Evolutionary conservation across 2,113 vertebrate genomes (phyloP).

Genomic region (Bungarus multicinctus): DNA sequence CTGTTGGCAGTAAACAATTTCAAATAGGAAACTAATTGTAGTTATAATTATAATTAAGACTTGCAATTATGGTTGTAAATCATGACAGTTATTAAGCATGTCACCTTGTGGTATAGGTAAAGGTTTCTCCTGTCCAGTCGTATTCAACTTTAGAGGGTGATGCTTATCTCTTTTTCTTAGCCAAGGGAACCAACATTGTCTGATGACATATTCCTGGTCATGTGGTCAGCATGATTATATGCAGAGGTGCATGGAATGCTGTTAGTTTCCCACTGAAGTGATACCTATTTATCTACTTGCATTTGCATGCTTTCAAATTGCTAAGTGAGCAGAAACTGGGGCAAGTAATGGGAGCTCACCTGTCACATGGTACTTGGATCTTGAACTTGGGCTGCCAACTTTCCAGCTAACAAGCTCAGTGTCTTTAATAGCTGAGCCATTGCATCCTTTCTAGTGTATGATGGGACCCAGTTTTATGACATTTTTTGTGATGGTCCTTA

Average conservation of each 20-base stretch:
- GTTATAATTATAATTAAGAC: background rate
- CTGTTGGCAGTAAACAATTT: background rate
- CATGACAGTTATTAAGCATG: background rate
- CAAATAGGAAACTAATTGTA: background rate
- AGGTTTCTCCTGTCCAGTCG: background rate
- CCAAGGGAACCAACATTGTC: background rate
- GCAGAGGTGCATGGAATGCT: background rate
- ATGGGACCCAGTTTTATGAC: background rate
- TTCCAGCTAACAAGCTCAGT: background rate
- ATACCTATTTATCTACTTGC: too few species aligned
- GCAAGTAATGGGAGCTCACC: background rate
- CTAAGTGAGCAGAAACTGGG: background rate
- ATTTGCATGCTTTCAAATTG: background rate
- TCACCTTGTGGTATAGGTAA: background rate
- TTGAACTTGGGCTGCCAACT: background rate
- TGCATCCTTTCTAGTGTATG: background rate
- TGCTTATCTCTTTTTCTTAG: background rate
- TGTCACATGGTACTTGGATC: background rate
- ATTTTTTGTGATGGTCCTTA: background rate
- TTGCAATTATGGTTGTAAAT: background rate
- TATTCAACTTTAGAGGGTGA: background rate
- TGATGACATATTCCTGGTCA: background rate
- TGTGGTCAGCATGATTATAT: background rate
- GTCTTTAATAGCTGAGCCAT: background rate
- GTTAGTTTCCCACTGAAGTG: background rate